phyloP scores from a whole-genome alignment of 2,797 vertebrate genomes.

The Sitta carolinensis region DNA sequence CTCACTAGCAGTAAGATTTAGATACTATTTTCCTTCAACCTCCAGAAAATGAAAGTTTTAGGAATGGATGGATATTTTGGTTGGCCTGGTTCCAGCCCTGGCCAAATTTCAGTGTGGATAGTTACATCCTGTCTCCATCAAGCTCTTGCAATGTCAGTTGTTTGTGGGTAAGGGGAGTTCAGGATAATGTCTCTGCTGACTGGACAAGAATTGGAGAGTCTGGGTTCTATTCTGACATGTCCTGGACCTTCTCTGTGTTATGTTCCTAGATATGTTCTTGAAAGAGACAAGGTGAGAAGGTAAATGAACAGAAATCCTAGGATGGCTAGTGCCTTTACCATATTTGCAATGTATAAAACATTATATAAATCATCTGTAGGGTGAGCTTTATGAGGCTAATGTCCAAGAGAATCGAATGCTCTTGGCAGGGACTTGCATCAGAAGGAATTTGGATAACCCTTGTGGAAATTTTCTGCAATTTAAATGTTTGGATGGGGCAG shows the following conservation, averaged over 20 bases:
- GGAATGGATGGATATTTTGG: neutral
- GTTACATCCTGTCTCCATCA: neutral
- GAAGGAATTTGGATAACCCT: neutral
- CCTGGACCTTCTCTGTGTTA: neutral
- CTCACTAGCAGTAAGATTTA: neutral
- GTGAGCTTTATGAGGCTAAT: neutral
- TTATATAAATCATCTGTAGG: neutral
- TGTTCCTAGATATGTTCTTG: neutral
- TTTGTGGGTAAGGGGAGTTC: neutral
- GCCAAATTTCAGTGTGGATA: neutral
- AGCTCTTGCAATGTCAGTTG: neutral
- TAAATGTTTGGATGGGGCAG: neutral
- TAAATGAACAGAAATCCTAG: neutral
- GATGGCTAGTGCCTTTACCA: neutral
- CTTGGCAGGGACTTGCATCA: neutral
- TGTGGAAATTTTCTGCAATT: neutral
- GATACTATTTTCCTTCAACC: neutral
- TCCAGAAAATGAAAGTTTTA: neutral
- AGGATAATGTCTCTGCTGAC: neutral
- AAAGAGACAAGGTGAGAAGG: neutral
- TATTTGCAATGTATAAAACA: neutral
- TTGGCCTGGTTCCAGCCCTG: neutral
- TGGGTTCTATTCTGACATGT: neutral
- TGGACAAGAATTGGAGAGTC: neutral
- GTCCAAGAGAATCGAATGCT: neutral